Evolutionary conservation across 2,888 invertebrate species (phyloP), one percentile per base, ranked within the genome.

Genomic region (Plebejus melissa): DNA sequence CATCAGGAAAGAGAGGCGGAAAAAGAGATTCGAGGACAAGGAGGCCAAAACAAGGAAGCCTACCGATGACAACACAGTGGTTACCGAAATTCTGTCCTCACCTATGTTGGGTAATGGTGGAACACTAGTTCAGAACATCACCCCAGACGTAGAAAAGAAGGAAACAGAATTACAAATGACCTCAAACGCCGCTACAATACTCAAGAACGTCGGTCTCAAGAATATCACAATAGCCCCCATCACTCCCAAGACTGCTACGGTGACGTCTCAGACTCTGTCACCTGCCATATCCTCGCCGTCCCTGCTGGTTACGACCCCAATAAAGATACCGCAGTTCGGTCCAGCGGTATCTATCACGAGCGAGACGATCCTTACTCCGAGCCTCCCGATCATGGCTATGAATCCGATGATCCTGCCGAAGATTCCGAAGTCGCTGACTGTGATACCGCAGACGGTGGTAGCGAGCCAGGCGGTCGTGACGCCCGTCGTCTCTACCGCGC

Each of bases 371-470:
- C 76, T 87, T 2, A 82, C 85, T 0, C 83, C 87, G 0, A 83
- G 80, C 65, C 57, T 83, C 9, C 84, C 87, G 0, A 75, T 87
- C 3, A 85, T 92, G 80, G 80, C 83, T 3, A 81, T 88, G 0
- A 85, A 83, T 36, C 86, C 87, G 76, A 84, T 90, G 85, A 89
- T 95, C 75, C 90, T 97, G 92, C 96, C 97, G 74, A 96, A 96
- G 88, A 96, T 97, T 84, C 97, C 97, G 46, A 97, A 96, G 86
- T 96, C 96, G 1, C 86, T 97, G 80, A 97, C 97, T 0, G 97
- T 97, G 75, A 97, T 97, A 82, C 96, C 97, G 13, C 97, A 97
- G 79, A 85, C 86, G 5, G 81, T 86, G 16, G 79, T 83, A 57
- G 50, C 84, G 4, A 78, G 82, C 9, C 82, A 82, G 72, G 79